A percentile compares a stretch with the other conserved stretches of the same genome.
Conservation (phyloP, 2,797 vertebrate genomes). For the Centropyge bicolor region DNA sequence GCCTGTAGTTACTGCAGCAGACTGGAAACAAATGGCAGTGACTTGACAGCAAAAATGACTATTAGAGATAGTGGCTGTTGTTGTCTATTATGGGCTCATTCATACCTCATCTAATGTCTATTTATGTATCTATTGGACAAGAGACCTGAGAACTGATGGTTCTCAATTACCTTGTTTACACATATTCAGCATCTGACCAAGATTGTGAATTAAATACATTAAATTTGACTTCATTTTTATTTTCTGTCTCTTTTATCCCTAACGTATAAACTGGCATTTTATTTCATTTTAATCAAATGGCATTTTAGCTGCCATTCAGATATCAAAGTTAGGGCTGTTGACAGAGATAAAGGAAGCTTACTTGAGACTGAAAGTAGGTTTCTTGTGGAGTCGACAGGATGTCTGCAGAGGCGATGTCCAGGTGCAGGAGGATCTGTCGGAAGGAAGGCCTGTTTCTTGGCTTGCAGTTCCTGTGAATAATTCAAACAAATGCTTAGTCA, state of each 20-base stretch:
- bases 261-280: not conserved
- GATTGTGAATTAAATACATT: not conserved
- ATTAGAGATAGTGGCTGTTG: conserved; percentile 31
- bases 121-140: conserved; percentile 18
- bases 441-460: conserved; percentile 96
- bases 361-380: conserved; percentile 97
- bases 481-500: conserved; percentile 22
- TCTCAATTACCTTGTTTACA: conserved; percentile 13
- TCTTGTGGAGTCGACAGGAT: conserved; percentile 96
- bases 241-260: not conserved
- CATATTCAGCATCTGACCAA: not conserved
- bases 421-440: conserved; percentile 94
- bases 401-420: conserved; percentile 96
- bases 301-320: not conserved
- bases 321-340: not conserved
- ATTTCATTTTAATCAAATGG: not conserved
- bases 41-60: conserved; percentile 50
- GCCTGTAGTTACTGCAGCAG: conserved; percentile 53
- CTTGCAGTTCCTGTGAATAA: conserved; percentile 92
- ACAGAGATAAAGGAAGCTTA: conserved; percentile 55
- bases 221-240: not conserved
- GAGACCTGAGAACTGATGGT: not conserved
- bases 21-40: conserved; percentile 54
- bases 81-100: conserved; percentile 16
- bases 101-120: not conserved